Percentiles rank a stretch among this genome's conserved stretches.
Conservation (phyloP, 2,797 vertebrate genomes). For the Chloroceryle inda region DNA sequence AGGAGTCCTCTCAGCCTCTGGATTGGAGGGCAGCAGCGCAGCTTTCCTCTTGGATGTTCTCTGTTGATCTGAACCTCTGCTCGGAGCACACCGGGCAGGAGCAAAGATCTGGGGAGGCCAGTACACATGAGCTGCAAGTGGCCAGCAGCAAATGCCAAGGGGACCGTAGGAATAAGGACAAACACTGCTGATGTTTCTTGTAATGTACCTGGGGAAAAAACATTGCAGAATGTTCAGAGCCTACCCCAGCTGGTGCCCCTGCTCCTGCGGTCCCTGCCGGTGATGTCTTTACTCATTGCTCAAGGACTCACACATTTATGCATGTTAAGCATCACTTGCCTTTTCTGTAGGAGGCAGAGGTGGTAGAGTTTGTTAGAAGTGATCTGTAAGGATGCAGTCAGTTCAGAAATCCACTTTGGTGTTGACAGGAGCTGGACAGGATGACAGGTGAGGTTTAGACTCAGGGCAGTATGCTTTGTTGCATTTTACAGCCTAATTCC, state of each 20-base stretch:
- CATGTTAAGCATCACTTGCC: not conserved
- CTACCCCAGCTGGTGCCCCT: not conserved
- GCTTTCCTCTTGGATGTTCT: not conserved
- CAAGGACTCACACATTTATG: not conserved
- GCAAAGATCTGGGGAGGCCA: not conserved
- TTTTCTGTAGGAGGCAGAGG: not conserved
- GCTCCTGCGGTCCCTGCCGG: not conserved
- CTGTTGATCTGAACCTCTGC: not conserved
- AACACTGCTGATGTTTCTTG: not conserved
- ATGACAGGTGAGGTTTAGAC: not conserved
- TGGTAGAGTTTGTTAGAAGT: not conserved
- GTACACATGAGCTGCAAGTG: not conserved
- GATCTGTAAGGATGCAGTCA: not conserved
- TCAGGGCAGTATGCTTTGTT: not conserved
- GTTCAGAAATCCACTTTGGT: not conserved
- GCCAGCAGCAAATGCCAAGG: not conserved
- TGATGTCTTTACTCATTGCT: not conserved
- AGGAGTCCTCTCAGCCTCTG: not conserved
- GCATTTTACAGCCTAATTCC: not conserved
- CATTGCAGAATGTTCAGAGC: not conserved
- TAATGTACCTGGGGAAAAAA: not conserved
- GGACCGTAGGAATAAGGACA: not conserved
- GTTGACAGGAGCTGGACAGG: not conserved
- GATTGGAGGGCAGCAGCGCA: not conserved
- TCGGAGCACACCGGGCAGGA: not conserved